A percentile compares a stretch with the other conserved stretches of the same genome.
Conservation (phyloP, 2,888 invertebrate species). For the Microplitis manilae region DNA sequence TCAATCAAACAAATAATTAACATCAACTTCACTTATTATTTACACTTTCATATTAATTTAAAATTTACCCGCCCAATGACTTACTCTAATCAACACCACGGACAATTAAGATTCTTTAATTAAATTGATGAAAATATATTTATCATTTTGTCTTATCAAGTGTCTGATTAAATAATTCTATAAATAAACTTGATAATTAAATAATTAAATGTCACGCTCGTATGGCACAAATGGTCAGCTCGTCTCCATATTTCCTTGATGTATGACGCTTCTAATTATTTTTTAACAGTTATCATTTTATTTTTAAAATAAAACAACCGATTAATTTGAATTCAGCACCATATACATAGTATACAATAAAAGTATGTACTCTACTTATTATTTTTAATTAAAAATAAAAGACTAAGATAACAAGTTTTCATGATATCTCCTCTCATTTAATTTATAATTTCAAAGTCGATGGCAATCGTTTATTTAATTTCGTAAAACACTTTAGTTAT, state of each 20-base stretch:
- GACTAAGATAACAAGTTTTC: too few relatives aligned
- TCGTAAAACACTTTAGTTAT: neutral
- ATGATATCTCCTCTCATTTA: too few relatives aligned
- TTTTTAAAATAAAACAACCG: neutral
- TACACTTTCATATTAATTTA: slow-evolving; percentile 41
- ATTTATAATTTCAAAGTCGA: neutral
- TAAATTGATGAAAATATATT: slow-evolving; percentile 39
- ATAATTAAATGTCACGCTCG: slow-evolving; percentile 48
- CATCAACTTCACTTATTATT: slow-evolving; percentile 43
- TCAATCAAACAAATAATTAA: slow-evolving; percentile 29
- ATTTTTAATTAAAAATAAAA: neutral
- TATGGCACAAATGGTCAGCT: slow-evolving; percentile 65
- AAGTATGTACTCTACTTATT: slow-evolving; percentile 41
- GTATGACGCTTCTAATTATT: slow-evolving; percentile 46
- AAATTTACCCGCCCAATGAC: slow-evolving; percentile 33
- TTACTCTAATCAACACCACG: neutral
- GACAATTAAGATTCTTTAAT: neutral
- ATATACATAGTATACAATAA: slow-evolving; percentile 1
- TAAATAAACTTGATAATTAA: slow-evolving; percentile 49
- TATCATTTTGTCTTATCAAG: slow-evolving; percentile 49
- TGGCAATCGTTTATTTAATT: neutral
- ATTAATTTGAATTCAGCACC: neutral
- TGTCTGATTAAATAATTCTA: slow-evolving; percentile 48
- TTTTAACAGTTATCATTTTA: neutral
- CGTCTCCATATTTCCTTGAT: slow-evolving; percentile 44